Evolutionary conservation across 1,140 invertebrate species (phyloP).

Genomic region (Panagrolaimus sp.): DNA sequence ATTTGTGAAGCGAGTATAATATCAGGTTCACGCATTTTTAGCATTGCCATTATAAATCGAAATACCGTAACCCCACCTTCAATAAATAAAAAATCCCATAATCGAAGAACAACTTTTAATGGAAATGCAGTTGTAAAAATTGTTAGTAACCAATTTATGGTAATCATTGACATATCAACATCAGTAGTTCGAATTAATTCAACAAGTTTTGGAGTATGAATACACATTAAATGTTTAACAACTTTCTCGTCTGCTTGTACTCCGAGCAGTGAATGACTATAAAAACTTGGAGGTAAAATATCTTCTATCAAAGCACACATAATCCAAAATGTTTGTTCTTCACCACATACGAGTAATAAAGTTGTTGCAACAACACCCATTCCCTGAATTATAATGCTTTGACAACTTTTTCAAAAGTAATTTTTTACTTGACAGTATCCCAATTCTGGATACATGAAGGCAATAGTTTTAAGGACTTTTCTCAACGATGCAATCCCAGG

Average conservation of each 20-base stretch:
- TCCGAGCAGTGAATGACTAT: conserved; percentile 85
- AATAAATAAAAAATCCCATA: conserved; percentile 93
- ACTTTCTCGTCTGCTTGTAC: conserved; percentile 82
- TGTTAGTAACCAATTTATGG: conserved; percentile 93
- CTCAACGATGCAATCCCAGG: conserved; percentile 79
- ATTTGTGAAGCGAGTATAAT: conserved; percentile 31
- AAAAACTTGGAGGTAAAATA: conserved; percentile 90
- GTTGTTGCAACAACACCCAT: conserved; percentile 68
- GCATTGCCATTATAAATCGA: conserved; percentile 67
- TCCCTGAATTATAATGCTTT: conserved; percentile 25
- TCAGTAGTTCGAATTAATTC: conserved; percentile 83
- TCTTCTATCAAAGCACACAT: conserved; percentile 97
- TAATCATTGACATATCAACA: conserved; percentile 82
- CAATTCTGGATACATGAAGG: conserved; percentile 96
- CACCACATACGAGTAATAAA: conserved; percentile 85
- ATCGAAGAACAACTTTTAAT: conserved; percentile 83
- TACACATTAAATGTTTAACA: conserved; percentile 76
- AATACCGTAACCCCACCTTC: conserved; percentile 92
- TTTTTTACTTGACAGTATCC: conserved; percentile 96
- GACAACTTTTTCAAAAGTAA: conserved; percentile 64
- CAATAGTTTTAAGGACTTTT: conserved; percentile 80
- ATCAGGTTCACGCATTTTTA: conserved; percentile 56
- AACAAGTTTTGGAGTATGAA: conserved; percentile 82
- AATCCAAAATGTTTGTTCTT: conserved; percentile 98
- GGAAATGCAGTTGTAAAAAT: conserved; percentile 96